Evolutionary conservation across 2,888 invertebrate species (phyloP), one percentile per base, ranked within the genome.

Genomic region (Hemistola chrysoprasaria): DNA sequence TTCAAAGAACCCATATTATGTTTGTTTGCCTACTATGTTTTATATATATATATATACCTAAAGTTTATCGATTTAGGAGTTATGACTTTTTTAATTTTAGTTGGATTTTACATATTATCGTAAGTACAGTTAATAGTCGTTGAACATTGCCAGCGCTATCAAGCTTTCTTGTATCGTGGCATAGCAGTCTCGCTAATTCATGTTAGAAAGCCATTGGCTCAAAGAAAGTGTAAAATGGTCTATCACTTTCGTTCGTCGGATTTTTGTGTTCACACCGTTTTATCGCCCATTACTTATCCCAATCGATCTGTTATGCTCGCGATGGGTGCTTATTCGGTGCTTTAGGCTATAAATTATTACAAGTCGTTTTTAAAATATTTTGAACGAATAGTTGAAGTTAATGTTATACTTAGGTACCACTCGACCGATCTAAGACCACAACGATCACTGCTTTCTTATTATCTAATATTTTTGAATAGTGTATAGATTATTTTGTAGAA

Each of bases 151-250:
- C 9, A 16, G 16, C 21, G 23, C 39, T 38, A 35, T 39, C 36
- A 4, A 40, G 37, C 42, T 45, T 51, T 49, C 45, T 51, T 50
- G 42, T 25, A 33, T 38, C 39, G 41, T 53, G 59, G 56, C 56
- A 54, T 55, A 49, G 49, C 50, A 63, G 55, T 71, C 63, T 68
- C 55, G 59, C 65, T 64, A 65, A 64, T 66, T 71, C 70, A 64
- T 68, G 71, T 66, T 74, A 75, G 77, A 80, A 80, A 83, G 79
- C 71, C 69, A 72, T 78, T 68, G n/a, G 60, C 63, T 65, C 67
- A 70, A 72, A 71, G 80, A 83, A 82, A 82, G 78, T 78, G 69
- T 63, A 65, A 75, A 76, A 67, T 62, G 54, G 30, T 53, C 55
- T 53, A 71, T 72, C 63, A 71, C 75, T 78, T 80, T 80, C 75